Percentiles rank a stretch among this genome's conserved stretches.
Conservation (phyloP, 1,140 invertebrate genomes). For the Dolichoris vasculosae region DNA sequence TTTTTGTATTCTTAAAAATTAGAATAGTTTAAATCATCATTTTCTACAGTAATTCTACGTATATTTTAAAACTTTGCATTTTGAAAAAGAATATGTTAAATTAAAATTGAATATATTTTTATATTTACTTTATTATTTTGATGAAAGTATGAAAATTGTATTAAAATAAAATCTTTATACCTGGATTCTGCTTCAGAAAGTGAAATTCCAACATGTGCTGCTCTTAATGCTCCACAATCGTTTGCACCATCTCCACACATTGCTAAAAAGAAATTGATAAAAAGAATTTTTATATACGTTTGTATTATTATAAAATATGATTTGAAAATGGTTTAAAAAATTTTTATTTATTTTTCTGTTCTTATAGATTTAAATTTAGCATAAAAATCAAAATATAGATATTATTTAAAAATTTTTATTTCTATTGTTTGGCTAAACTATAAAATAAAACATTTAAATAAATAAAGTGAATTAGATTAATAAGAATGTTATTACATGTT, state of each 20-base stretch:
- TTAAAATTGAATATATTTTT: background rate
- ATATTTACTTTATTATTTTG: background rate
- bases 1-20: no score
- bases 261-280: conserved; percentile 69
- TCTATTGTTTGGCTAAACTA: no score
- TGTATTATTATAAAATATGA: background rate
- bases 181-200: conserved; percentile 96
- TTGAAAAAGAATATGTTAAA: no score
- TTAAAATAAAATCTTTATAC: conserved; percentile 50
- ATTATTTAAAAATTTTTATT: no score
- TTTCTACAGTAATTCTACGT: background rate
- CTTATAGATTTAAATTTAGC: background rate
- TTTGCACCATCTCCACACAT: conserved; percentile 99
- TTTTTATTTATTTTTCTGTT: background rate
- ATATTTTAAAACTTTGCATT: no score
- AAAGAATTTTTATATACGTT: conserved; percentile 25
- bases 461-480: no score
- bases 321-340: background rate
- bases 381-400: no score
- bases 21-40: no score
- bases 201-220: conserved; percentile 96
- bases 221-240: conserved; percentile 95
- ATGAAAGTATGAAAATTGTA: background rate
- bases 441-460: no score
- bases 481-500: no score